Evolutionary conservation across 2,113 vertebrate genomes (phyloP).

Genomic region (Myodes glareolus): DNA sequence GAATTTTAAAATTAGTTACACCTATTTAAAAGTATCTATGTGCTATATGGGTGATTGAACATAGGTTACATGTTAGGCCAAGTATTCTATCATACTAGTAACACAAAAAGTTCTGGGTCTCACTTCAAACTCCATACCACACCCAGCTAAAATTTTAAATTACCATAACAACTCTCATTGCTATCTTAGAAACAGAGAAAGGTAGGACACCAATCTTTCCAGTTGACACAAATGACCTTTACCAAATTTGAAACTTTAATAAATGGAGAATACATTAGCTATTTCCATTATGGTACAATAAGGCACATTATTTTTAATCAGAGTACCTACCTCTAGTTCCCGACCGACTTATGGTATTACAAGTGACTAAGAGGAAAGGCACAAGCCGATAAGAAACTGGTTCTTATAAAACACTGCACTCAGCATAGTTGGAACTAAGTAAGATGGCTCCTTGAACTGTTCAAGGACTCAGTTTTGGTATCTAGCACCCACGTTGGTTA

Average conservation of each 20-base stretch:
- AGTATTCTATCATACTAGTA: neutral
- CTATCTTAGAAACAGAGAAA: neutral
- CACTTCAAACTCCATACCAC: neutral
- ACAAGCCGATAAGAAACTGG: neutral
- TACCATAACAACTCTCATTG: neutral
- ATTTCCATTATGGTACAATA: neutral
- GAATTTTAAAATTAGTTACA: neutral
- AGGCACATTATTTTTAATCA: neutral
- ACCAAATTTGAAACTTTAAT: neutral
- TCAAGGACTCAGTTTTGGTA: neutral
- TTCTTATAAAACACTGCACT: neutral
- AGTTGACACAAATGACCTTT: neutral
- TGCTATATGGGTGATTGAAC: too few species aligned
- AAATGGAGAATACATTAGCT: neutral
- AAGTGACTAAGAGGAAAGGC: neutral
- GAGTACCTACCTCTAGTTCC: neutral
- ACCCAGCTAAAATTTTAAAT: neutral
- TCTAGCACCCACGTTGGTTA: too few species aligned
- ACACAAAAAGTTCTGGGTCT: neutral
- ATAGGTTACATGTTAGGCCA: neutral
- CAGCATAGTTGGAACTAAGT: too few species aligned
- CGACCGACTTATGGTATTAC: neutral
- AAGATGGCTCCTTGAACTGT: neutral
- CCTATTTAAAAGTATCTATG: neutral
- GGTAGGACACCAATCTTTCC: too few species aligned